These are phyloP conservation scores for Ectropis crepuscularia DNA, from an alignment of 2,888 invertebrate genomes.

Conservation along the genomic window DNA sequence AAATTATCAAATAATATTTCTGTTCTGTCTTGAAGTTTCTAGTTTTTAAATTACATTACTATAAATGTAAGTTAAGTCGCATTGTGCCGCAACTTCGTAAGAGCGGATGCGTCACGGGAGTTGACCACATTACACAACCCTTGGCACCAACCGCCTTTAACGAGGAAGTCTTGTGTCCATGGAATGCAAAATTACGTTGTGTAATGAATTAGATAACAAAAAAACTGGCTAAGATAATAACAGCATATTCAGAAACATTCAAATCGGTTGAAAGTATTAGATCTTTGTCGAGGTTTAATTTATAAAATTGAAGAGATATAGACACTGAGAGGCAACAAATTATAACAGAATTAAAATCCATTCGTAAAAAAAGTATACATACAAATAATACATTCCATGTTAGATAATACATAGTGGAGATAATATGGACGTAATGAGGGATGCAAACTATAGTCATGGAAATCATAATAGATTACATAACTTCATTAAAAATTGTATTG, in stretches of 20 bases:
- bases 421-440: too few relatives aligned
- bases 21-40: too few relatives aligned
- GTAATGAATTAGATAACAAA: constrained; percentile 40
- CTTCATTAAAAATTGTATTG: too few relatives aligned
- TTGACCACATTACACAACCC: constrained; percentile 42
- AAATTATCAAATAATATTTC: too few relatives aligned
- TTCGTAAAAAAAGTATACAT: too few relatives aligned
- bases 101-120: constrained; percentile 53
- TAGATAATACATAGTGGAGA: too few relatives aligned
- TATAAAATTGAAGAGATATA: constrained; percentile 11
- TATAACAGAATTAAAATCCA: too few relatives aligned
- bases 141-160: constrained; percentile 25
- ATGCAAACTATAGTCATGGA: too few relatives aligned
- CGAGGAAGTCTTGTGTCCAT: constrained; percentile 35
- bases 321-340: neutral
- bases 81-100: constrained; percentile 37
- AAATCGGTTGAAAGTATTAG: constrained; percentile 24
- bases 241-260: constrained; percentile 64
- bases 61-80: constrained; percentile 7
- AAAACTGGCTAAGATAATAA: constrained; percentile 45
- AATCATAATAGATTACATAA: too few relatives aligned
- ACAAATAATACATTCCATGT: too few relatives aligned
- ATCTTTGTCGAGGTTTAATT: constrained; percentile 11
- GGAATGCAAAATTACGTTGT: constrained; percentile 37
- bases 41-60: neutral